Base-by-base conservation (phyloP, 35 echinoderm and acorn worm genomes). In the Apostichopus parvimensis region DNA sequence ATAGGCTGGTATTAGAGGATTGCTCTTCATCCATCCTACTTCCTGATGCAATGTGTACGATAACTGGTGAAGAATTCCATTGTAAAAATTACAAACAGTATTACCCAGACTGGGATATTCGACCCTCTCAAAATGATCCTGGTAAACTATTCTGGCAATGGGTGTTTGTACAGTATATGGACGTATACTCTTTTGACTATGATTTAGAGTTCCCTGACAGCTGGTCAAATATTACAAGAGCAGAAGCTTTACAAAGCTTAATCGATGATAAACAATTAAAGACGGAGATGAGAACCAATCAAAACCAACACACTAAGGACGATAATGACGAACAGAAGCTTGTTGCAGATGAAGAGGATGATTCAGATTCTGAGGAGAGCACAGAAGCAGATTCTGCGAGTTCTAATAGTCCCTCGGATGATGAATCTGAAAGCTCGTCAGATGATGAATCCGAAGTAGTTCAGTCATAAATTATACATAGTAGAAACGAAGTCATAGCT, bases 71-170 rank as follows among this genome's bases (percentile, higher is more conserved):
- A 80, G 53, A 13, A 10, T 80, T 53, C 45, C 78, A 5, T 10
- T 80, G 78, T 22, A 53, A 80, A 45, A 1, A 80, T 53, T 80
- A 80, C 28, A 52, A 80, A 80, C 14, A 80, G 12, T 5, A 53
- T 10, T 80, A 53, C 53, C 78, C 78, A 11, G 12, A 45, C 53
- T 80, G 78, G 78, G 23, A 34, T 0, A 80, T 80, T 53, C 25
- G 0, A 10, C 26, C 78, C 11, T 53, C 23, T 52, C 54, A 2
- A 5, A 26, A 80, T 80, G 28, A 45, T 80, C 78, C 25, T 9
- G 78, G 26, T 80, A 80, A 80, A 80, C 25, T 25, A 8, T 80
- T 80, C 53, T 80, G 78, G 78, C 25, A 55, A 7, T 80, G 78
- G 78, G 5, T 54, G 4, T 53, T 80, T 55, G 78, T 80, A 15